phyloP scores from a whole-genome alignment of 2,888 invertebrate genomes.

The Pristionchus fissidentatus region DNA sequence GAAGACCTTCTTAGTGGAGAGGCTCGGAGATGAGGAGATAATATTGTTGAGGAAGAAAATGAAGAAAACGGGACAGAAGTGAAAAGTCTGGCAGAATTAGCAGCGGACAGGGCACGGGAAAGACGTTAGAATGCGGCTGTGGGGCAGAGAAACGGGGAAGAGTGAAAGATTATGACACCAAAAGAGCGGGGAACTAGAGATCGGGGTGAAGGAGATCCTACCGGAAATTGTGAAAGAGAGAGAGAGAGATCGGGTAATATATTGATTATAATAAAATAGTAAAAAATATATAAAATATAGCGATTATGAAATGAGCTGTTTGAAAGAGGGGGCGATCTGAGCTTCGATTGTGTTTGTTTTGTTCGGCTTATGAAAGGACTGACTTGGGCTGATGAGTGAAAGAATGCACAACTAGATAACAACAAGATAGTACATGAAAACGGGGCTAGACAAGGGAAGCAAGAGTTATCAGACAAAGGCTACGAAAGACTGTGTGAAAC shows the following conservation, averaged over 20 bases:
- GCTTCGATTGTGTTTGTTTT: slow-evolving; percentile 24
- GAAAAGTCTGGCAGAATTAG: slow-evolving; percentile 37
- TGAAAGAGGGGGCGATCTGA: slow-evolving; percentile 23
- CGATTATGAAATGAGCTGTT: background rate
- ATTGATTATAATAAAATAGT: too few species aligned
- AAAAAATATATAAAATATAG: background rate
- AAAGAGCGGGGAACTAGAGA: background rate
- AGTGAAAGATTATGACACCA: slow-evolving; percentile 5
- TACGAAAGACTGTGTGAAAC: background rate
- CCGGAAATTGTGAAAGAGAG: background rate
- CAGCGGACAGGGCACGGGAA: background rate
- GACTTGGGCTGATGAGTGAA: background rate
- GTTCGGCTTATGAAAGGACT: slow-evolving; percentile 29
- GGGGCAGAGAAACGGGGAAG: too few species aligned
- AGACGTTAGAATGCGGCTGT: slow-evolving; percentile 18
- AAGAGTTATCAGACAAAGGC: background rate
- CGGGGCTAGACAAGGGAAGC: background rate
- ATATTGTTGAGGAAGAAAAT: background rate
- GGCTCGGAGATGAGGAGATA: background rate
- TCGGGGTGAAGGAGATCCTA: slow-evolving; percentile 19
- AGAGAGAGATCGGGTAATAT: slow-evolving; percentile 27
- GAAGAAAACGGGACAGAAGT: background rate
- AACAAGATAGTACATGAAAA: slow-evolving; percentile 10
- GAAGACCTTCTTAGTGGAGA: background rate
- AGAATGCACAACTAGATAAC: slow-evolving; percentile 16